Evolutionary conservation across 2,113 vertebrate species (phyloP).

Genomic region (Ptyas mucosa): DNA sequence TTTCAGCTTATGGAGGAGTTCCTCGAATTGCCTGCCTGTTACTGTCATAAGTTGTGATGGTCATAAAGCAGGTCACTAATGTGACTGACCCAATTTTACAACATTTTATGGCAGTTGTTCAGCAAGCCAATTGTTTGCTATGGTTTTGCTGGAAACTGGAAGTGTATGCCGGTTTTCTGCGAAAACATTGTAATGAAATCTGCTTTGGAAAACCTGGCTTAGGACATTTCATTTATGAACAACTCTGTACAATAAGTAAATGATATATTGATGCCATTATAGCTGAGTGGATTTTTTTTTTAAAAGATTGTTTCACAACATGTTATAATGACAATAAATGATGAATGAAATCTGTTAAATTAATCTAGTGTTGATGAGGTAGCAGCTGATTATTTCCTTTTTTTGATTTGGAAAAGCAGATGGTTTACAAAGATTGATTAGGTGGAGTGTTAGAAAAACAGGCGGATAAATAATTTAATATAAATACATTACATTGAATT

Average conservation of each 20-base stretch:
- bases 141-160: no score
- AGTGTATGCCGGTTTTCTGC: no score
- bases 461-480: slow-evolving; percentile 5
- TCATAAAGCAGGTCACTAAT: not conserved
- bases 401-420: not conserved
- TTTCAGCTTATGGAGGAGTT: not conserved
- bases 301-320: not conserved
- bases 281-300: not conserved
- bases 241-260: not conserved
- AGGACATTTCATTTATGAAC: not conserved
- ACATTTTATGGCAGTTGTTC: not conserved
- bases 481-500: not conserved
- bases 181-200: not conserved
- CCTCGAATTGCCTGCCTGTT: not conserved
- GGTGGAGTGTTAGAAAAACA: not conserved
- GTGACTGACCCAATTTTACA: not conserved
- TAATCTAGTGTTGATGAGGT: not conserved
- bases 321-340: not conserved
- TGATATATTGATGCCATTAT: not conserved
- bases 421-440: not conserved
- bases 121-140: no score
- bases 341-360: slow-evolving; percentile 8
- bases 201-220: not conserved
- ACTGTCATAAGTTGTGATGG: not conserved
- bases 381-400: not conserved